Percentiles rank a stretch among this genome's conserved stretches.
phyloP scores from a whole-genome alignment of 2,113 vertebrate genomes.

The Neodontobutis hainanensis region DNA sequence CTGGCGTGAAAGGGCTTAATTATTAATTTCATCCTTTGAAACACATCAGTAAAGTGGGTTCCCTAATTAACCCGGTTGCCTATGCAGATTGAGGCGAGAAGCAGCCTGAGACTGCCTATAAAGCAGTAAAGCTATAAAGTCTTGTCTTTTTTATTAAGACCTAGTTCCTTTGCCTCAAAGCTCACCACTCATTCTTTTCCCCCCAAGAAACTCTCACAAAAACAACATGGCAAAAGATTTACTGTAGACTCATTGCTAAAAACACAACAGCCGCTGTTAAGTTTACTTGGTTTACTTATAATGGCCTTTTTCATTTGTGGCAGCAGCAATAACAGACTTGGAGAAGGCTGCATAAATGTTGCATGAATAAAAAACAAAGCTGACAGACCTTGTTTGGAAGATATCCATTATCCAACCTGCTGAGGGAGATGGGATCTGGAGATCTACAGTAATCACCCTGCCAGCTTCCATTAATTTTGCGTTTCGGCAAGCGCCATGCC shows the following conservation, averaged over 20 bases:
- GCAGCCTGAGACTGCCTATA: conserved; percentile 53
- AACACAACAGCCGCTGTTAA: conserved; percentile 14
- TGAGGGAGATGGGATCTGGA: conserved; percentile 42
- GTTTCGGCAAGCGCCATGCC: conserved; percentile 15
- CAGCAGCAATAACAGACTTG: conserved; percentile 44
- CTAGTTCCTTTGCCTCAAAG: conserved; percentile 52
- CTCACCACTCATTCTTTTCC: conserved; percentile 2
- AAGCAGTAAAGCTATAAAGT: conserved; percentile 37
- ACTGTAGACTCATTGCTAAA: conserved; percentile 8
- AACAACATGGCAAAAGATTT: conserved; percentile 1
- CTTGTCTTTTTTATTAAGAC: conserved; percentile 59
- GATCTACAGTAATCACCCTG: conserved; percentile 50
- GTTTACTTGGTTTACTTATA: conserved; percentile 26
- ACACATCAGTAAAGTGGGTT: conserved; percentile 71
- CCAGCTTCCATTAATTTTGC: conserved; percentile 57
- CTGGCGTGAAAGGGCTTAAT: conserved; percentile 66
- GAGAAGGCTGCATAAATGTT: conserved; percentile 19
- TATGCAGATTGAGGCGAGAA: conserved; percentile 67
- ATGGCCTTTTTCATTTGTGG: conserved; percentile 31
- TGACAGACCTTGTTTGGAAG: conserved; percentile 24
- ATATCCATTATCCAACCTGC: conserved; percentile 56
- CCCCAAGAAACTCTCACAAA: neutral
- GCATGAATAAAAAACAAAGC: conserved; percentile 43
- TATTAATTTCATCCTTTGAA: conserved; percentile 79
- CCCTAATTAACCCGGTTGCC: conserved; percentile 74